phyloP scores from a whole-genome alignment of 2,113 vertebrate species.

The Cercocebus atys region DNA sequence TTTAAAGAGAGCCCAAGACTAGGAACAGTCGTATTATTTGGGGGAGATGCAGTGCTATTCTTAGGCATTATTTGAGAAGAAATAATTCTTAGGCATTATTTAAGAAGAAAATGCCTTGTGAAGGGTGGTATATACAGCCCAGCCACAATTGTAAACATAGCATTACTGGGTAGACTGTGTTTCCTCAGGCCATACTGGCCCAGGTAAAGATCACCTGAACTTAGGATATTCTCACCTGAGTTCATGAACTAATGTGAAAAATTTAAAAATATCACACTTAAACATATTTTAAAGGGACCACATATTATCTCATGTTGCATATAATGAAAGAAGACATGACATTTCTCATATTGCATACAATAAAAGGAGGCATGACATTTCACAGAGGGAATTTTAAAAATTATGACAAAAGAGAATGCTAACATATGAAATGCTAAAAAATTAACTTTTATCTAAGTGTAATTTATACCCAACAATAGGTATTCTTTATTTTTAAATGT shows the following conservation, averaged over 20 bases:
- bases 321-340: neutral
- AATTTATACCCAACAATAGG: neutral
- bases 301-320: neutral
- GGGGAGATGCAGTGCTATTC: neutral
- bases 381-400: neutral
- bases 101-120: neutral
- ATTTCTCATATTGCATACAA: neutral
- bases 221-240: neutral
- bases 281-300: constrained; percentile 3
- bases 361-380: neutral
- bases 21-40: neutral
- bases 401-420: neutral
- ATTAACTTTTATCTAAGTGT: constrained; percentile 5
- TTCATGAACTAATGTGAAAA: neutral
- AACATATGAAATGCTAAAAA: constrained; percentile 13
- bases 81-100: neutral
- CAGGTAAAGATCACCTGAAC: neutral
- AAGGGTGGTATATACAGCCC: neutral
- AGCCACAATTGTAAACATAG: neutral
- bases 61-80: neutral
- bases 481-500: constrained; percentile 54
- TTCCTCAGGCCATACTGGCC: neutral
- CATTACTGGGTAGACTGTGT: neutral
- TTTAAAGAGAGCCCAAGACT: neutral
- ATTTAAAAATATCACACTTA: neutral